Base-by-base conservation (phyloP, 37 sponge, comb jelly and placozoan species). In the Axinella damicornis region DNA sequence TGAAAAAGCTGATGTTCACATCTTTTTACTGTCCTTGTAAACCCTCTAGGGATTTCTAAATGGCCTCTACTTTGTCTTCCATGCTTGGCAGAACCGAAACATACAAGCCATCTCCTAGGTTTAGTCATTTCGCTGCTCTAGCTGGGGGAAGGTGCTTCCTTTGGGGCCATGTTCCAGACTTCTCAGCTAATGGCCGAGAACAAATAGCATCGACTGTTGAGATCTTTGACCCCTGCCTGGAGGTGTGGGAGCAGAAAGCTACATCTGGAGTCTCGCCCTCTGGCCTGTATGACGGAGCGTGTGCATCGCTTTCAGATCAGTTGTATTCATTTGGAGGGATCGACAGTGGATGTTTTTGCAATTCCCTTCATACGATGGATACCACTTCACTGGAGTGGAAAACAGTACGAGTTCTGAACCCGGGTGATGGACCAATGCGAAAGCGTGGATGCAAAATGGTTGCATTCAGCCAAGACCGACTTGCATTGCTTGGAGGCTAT, bases 191-290 rank as follows among this genome's bases (percentile, higher is more conserved):
- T n/a, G 27, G 63, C 5, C 4, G 63, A 25, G 5, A 11, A 11
- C 5, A 61, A 13, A 2, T 61, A 25, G 27, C 25, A n/a, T 61
- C 63, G 5, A 25, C 27, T 27, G 13, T 61, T 28, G 63, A 61
- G 63, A 61, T 61, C 63, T 61, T 61, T 27, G 63, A 61, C 63
- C 63, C 63, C 63, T 11, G 11, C 63, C 27, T 27, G n/a, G 63
- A 14, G 63, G 5, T 11, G 13, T 61, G 63, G 63, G 63, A 61
- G 63, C 5, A 61, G 27, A 5, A 61, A 4, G 12, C 2, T 13
- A 25, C n/a, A 61, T 6, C 25, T 14, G 63, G 27, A n/a, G 63
- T 27, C 5, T 13, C 63, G 13, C 27, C 63, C 5, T 13, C 63
- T 61, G 63, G 63, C 4, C n/a, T 27, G 63, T 4, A 6, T 11